These are phyloP conservation scores for Lepidochrysops patricia DNA, from an alignment of 2,888 invertebrate genomes.

Conservation along the genomic window DNA sequence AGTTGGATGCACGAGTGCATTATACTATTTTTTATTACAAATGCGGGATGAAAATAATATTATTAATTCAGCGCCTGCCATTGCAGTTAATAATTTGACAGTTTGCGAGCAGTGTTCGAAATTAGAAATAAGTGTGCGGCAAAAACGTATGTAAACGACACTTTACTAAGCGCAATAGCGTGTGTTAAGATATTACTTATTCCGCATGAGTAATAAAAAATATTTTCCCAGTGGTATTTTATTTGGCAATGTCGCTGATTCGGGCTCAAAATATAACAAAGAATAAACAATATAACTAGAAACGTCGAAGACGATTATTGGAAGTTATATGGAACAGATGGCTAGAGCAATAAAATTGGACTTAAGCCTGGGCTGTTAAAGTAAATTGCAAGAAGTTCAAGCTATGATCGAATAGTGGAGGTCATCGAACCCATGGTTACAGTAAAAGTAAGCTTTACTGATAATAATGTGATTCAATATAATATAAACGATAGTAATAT, in stretches of 20 bases:
- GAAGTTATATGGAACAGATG: constrained; percentile 14
- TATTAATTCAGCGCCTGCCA: too few relatives aligned
- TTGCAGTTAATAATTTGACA: too few relatives aligned
- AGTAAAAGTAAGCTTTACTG: not conserved
- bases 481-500: too few relatives aligned
- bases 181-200: too few relatives aligned
- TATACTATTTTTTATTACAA: too few relatives aligned
- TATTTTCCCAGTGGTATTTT: not conserved
- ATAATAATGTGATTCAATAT: not conserved
- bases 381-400: constrained; percentile 7
- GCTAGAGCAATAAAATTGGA: constrained; percentile 5
- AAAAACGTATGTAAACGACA: too few relatives aligned
- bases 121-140: too few relatives aligned
- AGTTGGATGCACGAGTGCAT: too few relatives aligned
- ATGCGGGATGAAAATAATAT: too few relatives aligned
- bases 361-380: constrained; percentile 13
- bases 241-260: not conserved
- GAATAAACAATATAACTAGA: constrained; percentile 1
- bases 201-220: too few relatives aligned
- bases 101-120: too few relatives aligned
- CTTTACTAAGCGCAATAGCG: too few relatives aligned
- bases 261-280: constrained; percentile 7
- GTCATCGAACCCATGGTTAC: not conserved
- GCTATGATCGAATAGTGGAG: constrained; percentile 8
- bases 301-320: constrained; percentile 8